Percentiles rank a stretch among this genome's conserved stretches.
Evolutionary conservation across 2,888 invertebrate genomes (phyloP).

Genomic region (Drosophila subquinaria): DNA sequence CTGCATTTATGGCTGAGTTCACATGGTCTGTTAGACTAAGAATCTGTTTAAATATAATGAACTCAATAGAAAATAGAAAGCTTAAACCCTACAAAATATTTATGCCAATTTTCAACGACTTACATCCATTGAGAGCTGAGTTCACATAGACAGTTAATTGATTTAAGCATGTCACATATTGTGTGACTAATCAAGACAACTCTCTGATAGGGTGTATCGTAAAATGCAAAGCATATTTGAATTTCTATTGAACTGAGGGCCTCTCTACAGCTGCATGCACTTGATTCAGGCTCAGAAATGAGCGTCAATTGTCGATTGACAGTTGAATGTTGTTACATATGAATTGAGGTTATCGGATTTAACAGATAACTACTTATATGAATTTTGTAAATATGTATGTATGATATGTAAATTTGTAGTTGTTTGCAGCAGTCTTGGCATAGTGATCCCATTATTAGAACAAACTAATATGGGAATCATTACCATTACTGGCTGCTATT

Average conservation of each 20-base stretch:
- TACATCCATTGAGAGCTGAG: too few species aligned
- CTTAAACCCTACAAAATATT: neutral
- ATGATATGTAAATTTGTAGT: constrained; percentile 24
- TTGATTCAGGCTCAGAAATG: constrained; percentile 34
- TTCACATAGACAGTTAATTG: neutral
- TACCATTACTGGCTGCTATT: constrained; percentile 35
- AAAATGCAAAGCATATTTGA: constrained; percentile 12
- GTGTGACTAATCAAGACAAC: neutral
- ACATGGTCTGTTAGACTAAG: neutral
- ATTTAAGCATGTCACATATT: neutral
- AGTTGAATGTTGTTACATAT: constrained; percentile 17
- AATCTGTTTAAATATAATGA: neutral
- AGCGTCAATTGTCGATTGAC: constrained; percentile 33
- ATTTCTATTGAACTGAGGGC: constrained; percentile 13
- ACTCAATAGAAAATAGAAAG: neutral
- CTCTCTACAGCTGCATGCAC: constrained; percentile 51
- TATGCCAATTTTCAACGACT: neutral
- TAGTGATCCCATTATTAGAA: constrained; percentile 32
- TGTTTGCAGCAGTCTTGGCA: constrained; percentile 33
- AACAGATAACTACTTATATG: constrained; percentile 24
- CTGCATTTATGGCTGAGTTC: neutral
- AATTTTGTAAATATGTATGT: neutral
- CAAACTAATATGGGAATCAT: constrained; percentile 40
- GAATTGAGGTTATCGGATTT: constrained; percentile 51
- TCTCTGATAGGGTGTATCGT: neutral